These are phyloP conservation scores for Ochropacha duplaris DNA, from an alignment of 2,888 invertebrate species.

Conservation along the genomic window DNA sequence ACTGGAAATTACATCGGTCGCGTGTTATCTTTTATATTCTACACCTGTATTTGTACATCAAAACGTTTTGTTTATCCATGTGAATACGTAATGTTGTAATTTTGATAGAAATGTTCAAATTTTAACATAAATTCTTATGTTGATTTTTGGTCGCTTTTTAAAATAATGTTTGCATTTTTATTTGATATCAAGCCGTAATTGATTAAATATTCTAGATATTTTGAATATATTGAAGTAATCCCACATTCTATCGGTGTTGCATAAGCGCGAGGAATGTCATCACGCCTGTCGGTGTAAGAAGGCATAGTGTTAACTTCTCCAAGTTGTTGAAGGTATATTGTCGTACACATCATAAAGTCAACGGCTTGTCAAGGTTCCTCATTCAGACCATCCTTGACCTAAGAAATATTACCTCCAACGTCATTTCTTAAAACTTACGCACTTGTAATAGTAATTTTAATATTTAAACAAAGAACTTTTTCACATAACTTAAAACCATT, in stretches of 20 bases:
- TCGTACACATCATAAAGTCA: slow-evolving; percentile 35
- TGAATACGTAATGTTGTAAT: background rate
- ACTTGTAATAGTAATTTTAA: slow-evolving; percentile 15
- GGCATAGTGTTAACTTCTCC: slow-evolving; percentile 38
- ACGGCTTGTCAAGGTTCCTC: slow-evolving; percentile 33
- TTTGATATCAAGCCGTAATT: background rate
- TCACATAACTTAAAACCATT: background rate
- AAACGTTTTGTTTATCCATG: slow-evolving; percentile 17
- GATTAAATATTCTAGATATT: slow-evolving; percentile 1
- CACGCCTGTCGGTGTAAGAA: slow-evolving; percentile 25
- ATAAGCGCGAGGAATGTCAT: slow-evolving; percentile 15
- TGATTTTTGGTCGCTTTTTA: background rate
- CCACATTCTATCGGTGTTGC: slow-evolving; percentile 1
- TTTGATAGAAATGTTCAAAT: background rate
- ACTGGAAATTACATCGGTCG: slow-evolving; percentile 43
- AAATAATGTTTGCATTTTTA: background rate
- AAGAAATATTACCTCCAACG: slow-evolving; percentile 10
- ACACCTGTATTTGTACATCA: slow-evolving; percentile 33
- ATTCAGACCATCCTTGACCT: slow-evolving; percentile 41
- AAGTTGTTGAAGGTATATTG: slow-evolving; percentile 39
- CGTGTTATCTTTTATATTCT: slow-evolving; percentile 49
- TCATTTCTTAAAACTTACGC: slow-evolving; percentile 15
- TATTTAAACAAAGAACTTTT: slow-evolving; percentile 1
- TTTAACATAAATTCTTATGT: slow-evolving; percentile 2
- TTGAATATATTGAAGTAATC: slow-evolving; percentile 2